Evolutionary conservation across 1,140 invertebrate genomes (phyloP).

Genomic region (Parapsyche elsis): DNA sequence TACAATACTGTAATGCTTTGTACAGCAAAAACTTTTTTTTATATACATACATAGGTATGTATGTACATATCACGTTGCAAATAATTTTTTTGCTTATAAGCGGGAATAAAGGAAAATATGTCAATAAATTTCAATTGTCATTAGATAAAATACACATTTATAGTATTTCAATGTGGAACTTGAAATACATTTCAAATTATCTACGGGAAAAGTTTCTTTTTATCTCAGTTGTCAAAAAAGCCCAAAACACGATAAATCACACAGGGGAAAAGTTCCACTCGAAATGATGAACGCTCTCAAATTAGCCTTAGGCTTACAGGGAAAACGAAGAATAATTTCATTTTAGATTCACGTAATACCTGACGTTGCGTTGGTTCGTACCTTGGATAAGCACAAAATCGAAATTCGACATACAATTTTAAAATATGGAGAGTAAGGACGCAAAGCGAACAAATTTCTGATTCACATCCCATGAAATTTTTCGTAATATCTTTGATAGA

Average conservation of each 20-base stretch:
- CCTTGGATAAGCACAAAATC: neutral
- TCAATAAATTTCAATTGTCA: neutral
- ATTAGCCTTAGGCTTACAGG: conserved; percentile 4
- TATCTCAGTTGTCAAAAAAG: neutral
- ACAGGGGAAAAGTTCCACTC: neutral
- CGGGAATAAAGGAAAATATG: neutral
- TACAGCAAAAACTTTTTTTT: no score
- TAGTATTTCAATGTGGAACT: neutral
- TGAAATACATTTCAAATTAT: neutral
- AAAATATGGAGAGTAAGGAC: no score
- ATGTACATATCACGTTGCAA: neutral
- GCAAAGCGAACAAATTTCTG: no score
- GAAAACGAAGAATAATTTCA: neutral
- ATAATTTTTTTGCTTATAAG: neutral
- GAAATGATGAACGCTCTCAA: conserved; percentile 24
- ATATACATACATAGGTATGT: neutral
- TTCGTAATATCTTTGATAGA: no score
- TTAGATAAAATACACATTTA: neutral
- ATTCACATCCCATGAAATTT: no score
- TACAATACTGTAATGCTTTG: no score
- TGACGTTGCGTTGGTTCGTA: neutral
- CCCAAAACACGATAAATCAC: conserved; percentile 24
- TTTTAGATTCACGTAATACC: neutral
- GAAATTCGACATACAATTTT: neutral
- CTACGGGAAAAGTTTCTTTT: conserved; percentile 2